Evolutionary conservation across 2,113 vertebrate species (phyloP).

Genomic region (Fulica atra): DNA sequence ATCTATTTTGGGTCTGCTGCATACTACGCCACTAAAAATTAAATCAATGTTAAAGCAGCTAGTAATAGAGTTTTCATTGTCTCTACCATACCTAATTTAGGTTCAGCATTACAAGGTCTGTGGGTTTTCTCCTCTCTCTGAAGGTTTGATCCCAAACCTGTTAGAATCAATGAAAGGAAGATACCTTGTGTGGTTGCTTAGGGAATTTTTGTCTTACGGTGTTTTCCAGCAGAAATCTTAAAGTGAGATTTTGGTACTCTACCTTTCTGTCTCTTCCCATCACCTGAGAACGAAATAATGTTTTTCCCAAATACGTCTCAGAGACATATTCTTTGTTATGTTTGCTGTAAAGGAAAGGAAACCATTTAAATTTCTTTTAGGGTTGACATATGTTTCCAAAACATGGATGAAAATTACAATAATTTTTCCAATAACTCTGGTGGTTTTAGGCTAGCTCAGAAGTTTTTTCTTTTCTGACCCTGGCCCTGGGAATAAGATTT

Average conservation of each 20-base stretch:
- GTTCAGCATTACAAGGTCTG: background rate
- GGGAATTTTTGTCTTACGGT: background rate
- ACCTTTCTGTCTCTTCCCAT: background rate
- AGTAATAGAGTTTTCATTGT: background rate
- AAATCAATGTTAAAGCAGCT: slow-evolving; percentile 12
- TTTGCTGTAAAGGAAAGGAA: background rate
- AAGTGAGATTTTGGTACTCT: background rate
- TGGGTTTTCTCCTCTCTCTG: background rate
- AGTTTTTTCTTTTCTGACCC: background rate
- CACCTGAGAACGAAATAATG: background rate
- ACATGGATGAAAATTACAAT: background rate
- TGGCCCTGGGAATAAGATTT: background rate
- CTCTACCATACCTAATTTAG: background rate
- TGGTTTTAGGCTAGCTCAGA: background rate
- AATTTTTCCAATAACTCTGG: background rate
- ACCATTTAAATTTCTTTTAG: background rate
- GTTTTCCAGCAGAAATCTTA: background rate
- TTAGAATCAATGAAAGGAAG: background rate
- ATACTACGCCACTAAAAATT: background rate
- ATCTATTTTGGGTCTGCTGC: background rate
- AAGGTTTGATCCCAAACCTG: background rate
- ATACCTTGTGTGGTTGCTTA: background rate
- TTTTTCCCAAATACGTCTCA: background rate
- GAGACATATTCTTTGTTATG: background rate
- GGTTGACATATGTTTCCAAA: background rate